Evolutionary conservation across 2,797 vertebrate genomes (phyloP), one percentile per base, ranked within the genome.

Genomic region (Anas bernieri): DNA sequence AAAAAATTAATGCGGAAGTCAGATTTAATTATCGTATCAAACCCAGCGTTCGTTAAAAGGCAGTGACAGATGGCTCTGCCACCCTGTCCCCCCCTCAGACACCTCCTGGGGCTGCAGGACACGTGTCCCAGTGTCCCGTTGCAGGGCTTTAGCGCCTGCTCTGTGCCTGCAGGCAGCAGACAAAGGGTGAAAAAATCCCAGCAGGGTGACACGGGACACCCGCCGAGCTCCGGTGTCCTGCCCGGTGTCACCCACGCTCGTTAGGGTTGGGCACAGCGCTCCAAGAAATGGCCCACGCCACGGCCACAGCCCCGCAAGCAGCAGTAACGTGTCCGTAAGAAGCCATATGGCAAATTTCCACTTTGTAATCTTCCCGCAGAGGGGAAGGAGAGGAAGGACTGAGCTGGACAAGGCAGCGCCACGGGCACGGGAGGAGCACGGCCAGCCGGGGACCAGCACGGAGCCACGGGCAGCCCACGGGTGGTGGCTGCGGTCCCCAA

Each of bases 11-110:
- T 66, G 83, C 83, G 73, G 11, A 91, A 92, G 86, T 83, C 92
- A 87, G 84, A 66, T 87, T 79, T 73, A 68, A 92, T 89, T 93
- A 87, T 58, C 92, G 76, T 50, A 79, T 80, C 91, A 83, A 92
- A 73, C 46, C 58, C 84, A 70, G 78, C 22, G 1, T 83, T 87
- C 89, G 91, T 87, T 69, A 87, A 83, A 54, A 76, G 79, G 64
- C 86, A 73, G 72, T 11, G 87, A 77, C 83, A 78, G 66, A 87
- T 63, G 87, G 85, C 45, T 64, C 37, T 33, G 54, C 54, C 9
- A 52, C 33, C 21, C 11, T 11, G 17, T 6, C n/a, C 1, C 50
- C 50, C 37, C 59, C 77, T 25, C 62, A 17, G 25, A 23, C 82
- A 66, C 52, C 86, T 61, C 72, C 63, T 56, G 0, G 3, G 12